Percentiles rank a stretch among this genome's conserved stretches.
phyloP scores from a whole-genome alignment of 2,797 vertebrate genomes.

The Diplodus sargus region DNA sequence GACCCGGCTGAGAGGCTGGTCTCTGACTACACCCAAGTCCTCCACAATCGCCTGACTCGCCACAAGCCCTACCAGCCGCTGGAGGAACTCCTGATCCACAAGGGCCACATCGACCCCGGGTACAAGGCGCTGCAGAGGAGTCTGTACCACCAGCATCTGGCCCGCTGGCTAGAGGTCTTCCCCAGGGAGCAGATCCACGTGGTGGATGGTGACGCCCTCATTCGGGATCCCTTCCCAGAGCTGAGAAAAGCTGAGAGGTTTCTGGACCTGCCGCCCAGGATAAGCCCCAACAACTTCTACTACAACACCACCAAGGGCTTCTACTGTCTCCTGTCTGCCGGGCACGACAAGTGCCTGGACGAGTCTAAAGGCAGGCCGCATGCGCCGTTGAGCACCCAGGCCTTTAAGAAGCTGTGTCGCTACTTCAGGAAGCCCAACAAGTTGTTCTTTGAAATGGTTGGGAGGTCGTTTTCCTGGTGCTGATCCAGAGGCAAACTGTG shows the following conservation, averaged over 20 bases:
- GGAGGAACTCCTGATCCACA: constrained; percentile 82
- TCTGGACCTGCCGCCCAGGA: constrained; percentile 81
- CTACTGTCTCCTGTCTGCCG: constrained; percentile 86
- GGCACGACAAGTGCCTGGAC: constrained; percentile 88
- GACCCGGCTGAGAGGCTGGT: constrained; percentile 88
- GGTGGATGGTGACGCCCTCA: constrained; percentile 87
- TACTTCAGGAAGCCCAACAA: constrained; percentile 85
- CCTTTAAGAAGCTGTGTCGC: constrained; percentile 84
- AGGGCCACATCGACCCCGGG: constrained; percentile 77
- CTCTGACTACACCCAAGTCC: constrained; percentile 90
- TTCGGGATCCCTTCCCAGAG: constrained; percentile 86
- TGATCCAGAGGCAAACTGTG: constrained; percentile 56
- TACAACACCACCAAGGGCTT: constrained; percentile 90
- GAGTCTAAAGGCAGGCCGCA: constrained; percentile 88
- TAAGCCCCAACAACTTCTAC: constrained; percentile 86
- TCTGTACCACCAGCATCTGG: constrained; percentile 85
- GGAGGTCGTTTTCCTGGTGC: constrained; percentile 87
- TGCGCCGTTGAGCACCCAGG: constrained; percentile 78
- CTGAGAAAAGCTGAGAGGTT: constrained; percentile 85
- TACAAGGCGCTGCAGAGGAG: constrained; percentile 89
- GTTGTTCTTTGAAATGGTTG: constrained; percentile 87
- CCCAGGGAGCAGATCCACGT: constrained; percentile 86
- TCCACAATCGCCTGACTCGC: constrained; percentile 85
- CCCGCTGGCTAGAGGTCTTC: constrained; percentile 86
- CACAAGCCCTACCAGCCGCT: constrained; percentile 86